Conservation (phyloP, 2,888 invertebrate species). For the Polyommatus iphigenia region DNA sequence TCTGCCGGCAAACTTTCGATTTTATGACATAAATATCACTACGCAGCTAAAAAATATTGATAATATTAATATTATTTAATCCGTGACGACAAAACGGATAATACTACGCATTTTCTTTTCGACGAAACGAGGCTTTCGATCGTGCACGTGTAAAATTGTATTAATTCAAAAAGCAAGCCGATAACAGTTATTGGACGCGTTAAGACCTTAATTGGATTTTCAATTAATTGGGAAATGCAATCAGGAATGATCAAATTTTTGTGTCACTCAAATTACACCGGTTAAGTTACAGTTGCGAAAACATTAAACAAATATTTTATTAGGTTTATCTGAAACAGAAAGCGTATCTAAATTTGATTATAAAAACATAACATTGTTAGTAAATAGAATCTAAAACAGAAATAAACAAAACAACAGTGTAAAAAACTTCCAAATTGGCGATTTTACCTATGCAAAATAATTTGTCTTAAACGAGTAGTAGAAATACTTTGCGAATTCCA, state of each 20-base stretch:
- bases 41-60: too few relatives aligned
- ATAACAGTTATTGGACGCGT: constrained; percentile 59
- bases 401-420: neutral
- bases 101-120: neutral
- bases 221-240: constrained; percentile 66
- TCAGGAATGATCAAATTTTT: constrained; percentile 48
- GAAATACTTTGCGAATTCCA: too few relatives aligned
- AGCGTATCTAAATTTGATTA: neutral
- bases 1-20: too few relatives aligned
- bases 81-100: neutral
- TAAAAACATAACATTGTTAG: neutral
- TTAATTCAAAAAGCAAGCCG: constrained; percentile 46
- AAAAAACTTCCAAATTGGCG: too few relatives aligned
- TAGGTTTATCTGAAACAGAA: neutral
- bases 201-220: constrained; percentile 64
- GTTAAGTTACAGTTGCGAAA: neutral
- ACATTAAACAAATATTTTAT: neutral
- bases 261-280: constrained; percentile 37
- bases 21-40: too few relatives aligned
- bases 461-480: too few relatives aligned
- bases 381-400: neutral
- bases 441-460: too few relatives aligned
- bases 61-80: too few relatives aligned
- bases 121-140: constrained; percentile 20
- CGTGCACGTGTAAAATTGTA: constrained; percentile 37